phyloP scores from a whole-genome alignment of 2,797 vertebrate genomes.

The Enteromius viviparus region DNA sequence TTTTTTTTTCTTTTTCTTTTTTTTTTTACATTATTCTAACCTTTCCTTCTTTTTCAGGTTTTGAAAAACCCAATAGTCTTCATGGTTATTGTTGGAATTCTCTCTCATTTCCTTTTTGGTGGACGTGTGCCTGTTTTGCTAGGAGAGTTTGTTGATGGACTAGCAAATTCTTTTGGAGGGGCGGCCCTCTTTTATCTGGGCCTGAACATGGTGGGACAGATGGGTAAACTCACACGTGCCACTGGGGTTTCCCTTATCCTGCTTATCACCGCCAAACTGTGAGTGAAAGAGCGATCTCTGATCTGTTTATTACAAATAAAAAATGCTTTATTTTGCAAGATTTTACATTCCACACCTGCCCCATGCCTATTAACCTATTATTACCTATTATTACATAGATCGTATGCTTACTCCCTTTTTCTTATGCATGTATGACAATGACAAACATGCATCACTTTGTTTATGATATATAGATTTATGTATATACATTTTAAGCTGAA shows the following conservation, averaged over 20 bases:
- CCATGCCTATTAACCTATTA: not conserved
- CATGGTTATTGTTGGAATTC: conserved; percentile 93
- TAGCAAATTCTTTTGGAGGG: conserved; percentile 93
- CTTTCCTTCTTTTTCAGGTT: conserved; percentile 70
- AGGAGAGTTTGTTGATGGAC: conserved; percentile 90
- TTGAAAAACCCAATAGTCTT: conserved; percentile 96
- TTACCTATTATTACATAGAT: not conserved
- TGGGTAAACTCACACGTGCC: conserved; percentile 87
- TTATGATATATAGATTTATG: too few species aligned
- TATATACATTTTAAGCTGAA: too few species aligned
- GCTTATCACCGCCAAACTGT: conserved; percentile 98
- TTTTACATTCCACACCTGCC: not conserved
- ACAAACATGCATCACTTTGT: not conserved
- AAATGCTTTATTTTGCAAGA: not conserved
- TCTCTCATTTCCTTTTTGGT: conserved; percentile 89
- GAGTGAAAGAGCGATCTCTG: conserved; percentile 69
- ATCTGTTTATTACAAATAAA: not conserved
- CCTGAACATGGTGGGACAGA: conserved; percentile 93
- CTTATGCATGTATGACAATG: too few species aligned
- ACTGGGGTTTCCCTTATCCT: conserved; percentile 92
- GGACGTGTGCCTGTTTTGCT: conserved; percentile 88
- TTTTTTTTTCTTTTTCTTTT: not conserved
- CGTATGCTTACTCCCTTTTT: not conserved
- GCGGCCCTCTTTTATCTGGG: conserved; percentile 95
- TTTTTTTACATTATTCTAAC: not conserved